phyloP scores from a whole-genome alignment of 2,888 invertebrate species.

The Apodemia mormo region DNA sequence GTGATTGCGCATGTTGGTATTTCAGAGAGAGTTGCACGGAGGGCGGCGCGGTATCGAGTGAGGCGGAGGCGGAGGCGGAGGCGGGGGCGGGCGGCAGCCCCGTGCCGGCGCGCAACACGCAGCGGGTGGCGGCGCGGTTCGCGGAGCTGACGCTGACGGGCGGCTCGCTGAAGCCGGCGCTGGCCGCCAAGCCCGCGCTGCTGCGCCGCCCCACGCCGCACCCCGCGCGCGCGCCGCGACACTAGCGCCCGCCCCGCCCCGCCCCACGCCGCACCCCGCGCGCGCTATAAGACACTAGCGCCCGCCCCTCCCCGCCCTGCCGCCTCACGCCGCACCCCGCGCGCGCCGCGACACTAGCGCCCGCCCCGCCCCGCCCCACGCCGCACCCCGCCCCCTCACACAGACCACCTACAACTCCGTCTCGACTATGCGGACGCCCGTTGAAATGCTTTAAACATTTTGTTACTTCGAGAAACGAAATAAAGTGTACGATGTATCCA shows the following conservation, averaged over 20 bases:
- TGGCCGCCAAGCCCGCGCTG: conserved; percentile 91
- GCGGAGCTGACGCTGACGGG: conserved; percentile 84
- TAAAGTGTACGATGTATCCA: too few species aligned
- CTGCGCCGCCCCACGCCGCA: conserved; percentile 77
- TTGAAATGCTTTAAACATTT: too few species aligned
- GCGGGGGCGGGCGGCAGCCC: conserved; percentile 35
- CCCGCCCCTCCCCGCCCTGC: conserved; percentile 18
- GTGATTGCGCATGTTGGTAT: not conserved
- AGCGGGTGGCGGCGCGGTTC: conserved; percentile 84
- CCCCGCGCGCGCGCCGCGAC: conserved; percentile 44
- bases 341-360: not conserved
- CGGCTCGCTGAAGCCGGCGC: conserved; percentile 86
- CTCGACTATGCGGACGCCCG: too few species aligned
- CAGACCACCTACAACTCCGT: not conserved
- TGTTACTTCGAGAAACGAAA: too few species aligned
- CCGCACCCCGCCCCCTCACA: conserved; percentile 13
- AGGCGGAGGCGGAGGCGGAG: conserved; percentile 28
- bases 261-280: conserved; percentile 17
- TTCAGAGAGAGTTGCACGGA: conserved; percentile 38
- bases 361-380: conserved; percentile 15
- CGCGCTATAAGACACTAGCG: conserved; percentile 27
- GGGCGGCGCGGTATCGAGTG: conserved; percentile 32
- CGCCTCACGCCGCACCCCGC: conserved; percentile 19
- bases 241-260: conserved; percentile 36
- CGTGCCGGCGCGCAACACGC: conserved; percentile 82